These are phyloP conservation scores for Thamnophis sirtalis DNA, from an alignment of 2,113 vertebrate genomes.

Conservation along the genomic window DNA sequence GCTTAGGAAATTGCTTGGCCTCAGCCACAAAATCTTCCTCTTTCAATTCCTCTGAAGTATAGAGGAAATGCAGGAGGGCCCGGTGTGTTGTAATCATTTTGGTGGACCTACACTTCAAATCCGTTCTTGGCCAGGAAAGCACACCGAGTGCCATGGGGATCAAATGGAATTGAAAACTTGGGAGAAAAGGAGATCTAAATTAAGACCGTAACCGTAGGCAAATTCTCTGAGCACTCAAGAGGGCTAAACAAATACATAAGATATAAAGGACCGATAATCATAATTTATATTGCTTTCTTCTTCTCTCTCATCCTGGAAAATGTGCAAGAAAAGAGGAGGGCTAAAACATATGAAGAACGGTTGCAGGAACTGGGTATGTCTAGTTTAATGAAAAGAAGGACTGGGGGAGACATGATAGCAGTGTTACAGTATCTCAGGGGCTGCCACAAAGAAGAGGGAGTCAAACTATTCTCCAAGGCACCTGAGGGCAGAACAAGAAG, in stretches of 20 bases:
- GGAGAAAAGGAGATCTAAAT: neutral
- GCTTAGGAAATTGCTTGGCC: neutral
- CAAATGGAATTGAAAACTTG: neutral
- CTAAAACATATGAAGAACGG: neutral
- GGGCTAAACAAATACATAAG: neutral
- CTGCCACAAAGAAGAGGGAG: no score
- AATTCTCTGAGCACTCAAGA: neutral
- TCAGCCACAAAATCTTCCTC: neutral
- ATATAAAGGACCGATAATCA: neutral
- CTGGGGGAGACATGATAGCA: no score
- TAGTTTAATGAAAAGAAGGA: no score
- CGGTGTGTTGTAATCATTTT: neutral
- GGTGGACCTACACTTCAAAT: neutral
- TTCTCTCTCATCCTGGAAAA: neutral
- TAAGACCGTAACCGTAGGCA: neutral
- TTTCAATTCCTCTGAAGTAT: neutral
- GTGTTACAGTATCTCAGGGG: no score
- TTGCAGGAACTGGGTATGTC: no score
- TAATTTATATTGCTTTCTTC: neutral
- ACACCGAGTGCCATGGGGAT: neutral
- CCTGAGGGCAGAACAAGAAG: no score
- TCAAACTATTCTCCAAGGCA: no score
- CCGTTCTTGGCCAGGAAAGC: neutral
- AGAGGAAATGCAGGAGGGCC: neutral
- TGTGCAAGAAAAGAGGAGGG: neutral